phyloP scores from a whole-genome alignment of 2,113 vertebrate species.

The Rhea americana region DNA sequence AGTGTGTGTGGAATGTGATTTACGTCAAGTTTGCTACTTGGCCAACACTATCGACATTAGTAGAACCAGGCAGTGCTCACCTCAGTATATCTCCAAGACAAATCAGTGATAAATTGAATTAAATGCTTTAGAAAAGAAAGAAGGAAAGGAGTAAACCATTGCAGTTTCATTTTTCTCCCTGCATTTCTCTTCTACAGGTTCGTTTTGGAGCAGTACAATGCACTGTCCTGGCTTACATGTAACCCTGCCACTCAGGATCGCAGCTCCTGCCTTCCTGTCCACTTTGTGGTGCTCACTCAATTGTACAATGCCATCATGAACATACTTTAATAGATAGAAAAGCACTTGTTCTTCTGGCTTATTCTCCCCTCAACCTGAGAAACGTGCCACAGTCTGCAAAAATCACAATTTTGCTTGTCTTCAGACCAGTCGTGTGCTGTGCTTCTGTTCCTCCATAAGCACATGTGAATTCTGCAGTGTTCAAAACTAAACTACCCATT shows the following conservation, averaged over 20 bases:
- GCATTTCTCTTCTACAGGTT: slow-evolving; percentile 80
- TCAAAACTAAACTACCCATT: slow-evolving; percentile 34
- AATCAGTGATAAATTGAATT: background rate
- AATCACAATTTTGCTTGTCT: slow-evolving; percentile 42
- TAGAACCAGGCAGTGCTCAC: background rate
- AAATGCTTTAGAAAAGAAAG: background rate
- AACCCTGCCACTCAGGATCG: slow-evolving; percentile 97
- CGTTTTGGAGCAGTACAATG: slow-evolving; percentile 93
- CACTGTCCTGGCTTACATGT: slow-evolving; percentile 92
- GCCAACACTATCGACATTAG: accelerated
- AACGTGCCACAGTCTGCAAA: slow-evolving; percentile 53
- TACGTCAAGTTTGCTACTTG: background rate
- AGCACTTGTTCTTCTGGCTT: slow-evolving; percentile 70
- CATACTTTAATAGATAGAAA: slow-evolving; percentile 82
- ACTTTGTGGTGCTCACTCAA: slow-evolving; percentile 96
- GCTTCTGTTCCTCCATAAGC: slow-evolving; percentile 60
- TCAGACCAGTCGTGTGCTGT: slow-evolving; percentile 63
- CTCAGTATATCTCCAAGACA: accelerated
- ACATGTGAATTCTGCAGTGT: slow-evolving; percentile 60
- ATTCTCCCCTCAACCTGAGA: slow-evolving; percentile 53
- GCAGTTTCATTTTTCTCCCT: background rate
- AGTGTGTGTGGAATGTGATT: too few species aligned
- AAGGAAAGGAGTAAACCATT: background rate
- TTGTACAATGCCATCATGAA: slow-evolving; percentile 99
- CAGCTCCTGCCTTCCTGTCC: slow-evolving; percentile 97